phyloP scores from a whole-genome alignment of 2,113 vertebrate species.

The Tautogolabrus adspersus region DNA sequence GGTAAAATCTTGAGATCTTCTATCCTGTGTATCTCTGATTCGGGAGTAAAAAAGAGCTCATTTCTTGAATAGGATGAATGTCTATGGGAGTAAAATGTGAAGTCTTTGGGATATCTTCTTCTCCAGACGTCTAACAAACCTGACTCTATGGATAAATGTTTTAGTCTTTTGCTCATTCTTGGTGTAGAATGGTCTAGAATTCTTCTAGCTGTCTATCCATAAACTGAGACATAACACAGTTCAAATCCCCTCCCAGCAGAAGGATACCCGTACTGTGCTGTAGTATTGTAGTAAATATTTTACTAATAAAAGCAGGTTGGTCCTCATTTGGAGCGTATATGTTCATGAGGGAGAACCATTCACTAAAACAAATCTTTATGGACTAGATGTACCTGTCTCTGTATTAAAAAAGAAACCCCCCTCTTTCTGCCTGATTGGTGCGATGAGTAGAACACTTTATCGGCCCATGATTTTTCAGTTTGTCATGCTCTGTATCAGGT shows the following conservation, averaged over 20 bases:
- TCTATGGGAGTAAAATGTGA: conserved; percentile 10
- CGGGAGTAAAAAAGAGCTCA: not conserved
- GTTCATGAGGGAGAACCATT: no score
- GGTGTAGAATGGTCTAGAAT: not conserved
- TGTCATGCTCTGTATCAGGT: no score
- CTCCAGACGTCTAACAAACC: conserved; percentile 8
- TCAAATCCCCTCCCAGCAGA: conserved; percentile 1
- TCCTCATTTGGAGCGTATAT: no score
- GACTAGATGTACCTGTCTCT: no score
- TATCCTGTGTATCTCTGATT: not conserved
- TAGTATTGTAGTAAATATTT: not conserved
- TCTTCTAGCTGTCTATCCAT: not conserved
- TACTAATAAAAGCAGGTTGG: no score
- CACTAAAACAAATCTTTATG: no score
- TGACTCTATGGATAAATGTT: not conserved
- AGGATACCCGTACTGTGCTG: not conserved
- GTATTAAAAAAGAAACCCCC: no score
- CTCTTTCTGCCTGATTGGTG: no score
- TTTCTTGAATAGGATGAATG: conserved; percentile 1
- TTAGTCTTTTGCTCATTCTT: conserved; percentile 9
- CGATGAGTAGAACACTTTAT: no score
- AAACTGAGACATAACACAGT: not conserved
- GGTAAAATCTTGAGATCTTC: no score
- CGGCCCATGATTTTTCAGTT: no score
- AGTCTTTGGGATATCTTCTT: not conserved